Evolutionary conservation across 2,888 invertebrate species (phyloP), one percentile per base, ranked within the genome.

Genomic region (Lithophane semibrunnea): DNA sequence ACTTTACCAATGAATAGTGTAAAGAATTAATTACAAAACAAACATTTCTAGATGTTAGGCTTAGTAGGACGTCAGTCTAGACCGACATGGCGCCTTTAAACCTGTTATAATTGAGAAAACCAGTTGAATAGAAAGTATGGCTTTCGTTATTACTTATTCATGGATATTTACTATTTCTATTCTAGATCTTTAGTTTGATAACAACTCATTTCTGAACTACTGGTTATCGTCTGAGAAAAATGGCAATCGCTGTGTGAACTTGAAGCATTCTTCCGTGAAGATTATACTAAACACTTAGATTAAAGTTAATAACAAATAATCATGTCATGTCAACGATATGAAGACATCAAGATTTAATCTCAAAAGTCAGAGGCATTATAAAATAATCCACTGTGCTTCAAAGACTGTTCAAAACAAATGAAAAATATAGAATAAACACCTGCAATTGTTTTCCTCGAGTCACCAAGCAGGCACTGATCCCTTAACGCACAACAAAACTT

Each of bases 401-500:
- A 5, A 66, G 24, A 29, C 64, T 63, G 70, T 63, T 37, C 74
- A 52, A 68, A 66, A 86, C 42, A 73, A 67, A 66, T 54, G 2
- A 76, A 69, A 68, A 76, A 79, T 82, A 76, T 3, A 73, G 73
- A 82, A 83, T 84, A 84, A 77, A 94, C 97, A 99, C 98, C 99
- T 98, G 98, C 98, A 90, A 97, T 97, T 83, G 98, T 98, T 94
- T 97, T 97, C 92, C 97, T 97, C 56, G 98, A 97, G 95, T 99
- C 98, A 56, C 98, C 98, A 79, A 98, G 95, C 66, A 97, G 94
- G 93, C 99, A 99, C 89, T 98, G 97, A 88, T 97, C 97, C 82
- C 98, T 98, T 89, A 98, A 95, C 86, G 97, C 97, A 96, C 99
- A 99, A 93, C 97, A 97, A 94, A 99, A 99, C 90, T 98, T 97